These are phyloP conservation scores for Mimachlamys varia DNA, from an alignment of 2,888 invertebrate genomes.

Conservation along the genomic window DNA sequence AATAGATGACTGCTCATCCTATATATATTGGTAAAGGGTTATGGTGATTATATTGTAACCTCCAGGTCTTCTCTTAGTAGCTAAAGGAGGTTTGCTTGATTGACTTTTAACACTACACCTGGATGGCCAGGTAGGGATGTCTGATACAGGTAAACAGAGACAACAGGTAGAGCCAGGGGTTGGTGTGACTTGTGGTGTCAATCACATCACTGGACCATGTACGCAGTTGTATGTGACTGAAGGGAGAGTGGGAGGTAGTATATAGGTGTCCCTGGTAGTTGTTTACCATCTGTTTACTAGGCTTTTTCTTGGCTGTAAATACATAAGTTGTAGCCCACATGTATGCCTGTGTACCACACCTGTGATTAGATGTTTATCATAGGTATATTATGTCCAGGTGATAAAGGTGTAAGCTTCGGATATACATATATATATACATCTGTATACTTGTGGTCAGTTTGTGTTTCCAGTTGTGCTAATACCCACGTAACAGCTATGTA, in stretches of 20 bases:
- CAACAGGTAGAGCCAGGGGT: neutral
- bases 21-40: neutral
- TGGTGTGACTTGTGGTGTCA: neutral
- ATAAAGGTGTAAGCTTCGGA: no score
- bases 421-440: neutral
- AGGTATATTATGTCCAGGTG: neutral
- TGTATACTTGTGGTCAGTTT: neutral
- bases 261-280: neutral
- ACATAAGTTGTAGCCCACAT: neutral
- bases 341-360: neutral
- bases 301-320: no score
- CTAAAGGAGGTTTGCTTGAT: no score
- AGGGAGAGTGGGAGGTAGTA: neutral
- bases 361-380: conserved; percentile 13
- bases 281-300: neutral
- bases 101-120: no score
- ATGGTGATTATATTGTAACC: no score
- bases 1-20: neutral
- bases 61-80: no score
- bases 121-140: neutral
- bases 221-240: neutral
- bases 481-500: neutral
- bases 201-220: neutral
- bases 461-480: neutral
- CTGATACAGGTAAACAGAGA: conserved; percentile 32